Percentiles rank a stretch among this genome's conserved stretches.
Evolutionary conservation across 2,888 invertebrate species (phyloP).

Genomic region (Teleiodes luculella): DNA sequence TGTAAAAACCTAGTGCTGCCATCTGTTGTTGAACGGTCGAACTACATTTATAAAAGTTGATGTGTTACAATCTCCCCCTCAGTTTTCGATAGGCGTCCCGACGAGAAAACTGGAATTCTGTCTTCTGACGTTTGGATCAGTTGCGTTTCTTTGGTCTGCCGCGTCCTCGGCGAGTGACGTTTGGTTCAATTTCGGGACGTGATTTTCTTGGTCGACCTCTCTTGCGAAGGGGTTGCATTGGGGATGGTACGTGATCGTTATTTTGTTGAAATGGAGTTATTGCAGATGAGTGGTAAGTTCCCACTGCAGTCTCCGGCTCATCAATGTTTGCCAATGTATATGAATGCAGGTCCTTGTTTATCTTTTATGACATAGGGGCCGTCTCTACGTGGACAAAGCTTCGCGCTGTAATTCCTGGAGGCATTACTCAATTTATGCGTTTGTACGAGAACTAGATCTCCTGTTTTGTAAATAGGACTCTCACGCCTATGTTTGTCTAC

Average conservation of each 20-base stretch:
- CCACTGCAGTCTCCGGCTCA: not conserved
- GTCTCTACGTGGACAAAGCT: not conserved
- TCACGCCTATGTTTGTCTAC: conserved; percentile 1
- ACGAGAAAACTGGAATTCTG: not conserved
- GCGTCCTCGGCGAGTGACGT: not conserved
- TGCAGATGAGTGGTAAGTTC: not conserved
- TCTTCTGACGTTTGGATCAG: not conserved
- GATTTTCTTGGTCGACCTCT: not conserved
- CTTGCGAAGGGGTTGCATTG: not conserved
- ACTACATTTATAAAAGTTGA: not conserved
- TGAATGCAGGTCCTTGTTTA: not conserved
- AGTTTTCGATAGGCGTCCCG: not conserved
- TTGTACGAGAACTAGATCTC: not conserved
- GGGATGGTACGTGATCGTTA: not conserved
- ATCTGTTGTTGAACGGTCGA: not conserved
- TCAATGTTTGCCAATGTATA: not conserved
- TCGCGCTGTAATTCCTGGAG: not conserved
- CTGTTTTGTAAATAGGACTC: not conserved
- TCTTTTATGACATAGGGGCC: not conserved
- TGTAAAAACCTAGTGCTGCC: too few relatives aligned
- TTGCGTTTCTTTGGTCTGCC: not conserved
- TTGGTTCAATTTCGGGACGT: not conserved
- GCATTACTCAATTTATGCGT: not conserved
- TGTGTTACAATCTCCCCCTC: not conserved
- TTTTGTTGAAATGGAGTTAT: not conserved